Conservation (phyloP, 2,888 invertebrate genomes). For the Thymelicus sylvestris region DNA sequence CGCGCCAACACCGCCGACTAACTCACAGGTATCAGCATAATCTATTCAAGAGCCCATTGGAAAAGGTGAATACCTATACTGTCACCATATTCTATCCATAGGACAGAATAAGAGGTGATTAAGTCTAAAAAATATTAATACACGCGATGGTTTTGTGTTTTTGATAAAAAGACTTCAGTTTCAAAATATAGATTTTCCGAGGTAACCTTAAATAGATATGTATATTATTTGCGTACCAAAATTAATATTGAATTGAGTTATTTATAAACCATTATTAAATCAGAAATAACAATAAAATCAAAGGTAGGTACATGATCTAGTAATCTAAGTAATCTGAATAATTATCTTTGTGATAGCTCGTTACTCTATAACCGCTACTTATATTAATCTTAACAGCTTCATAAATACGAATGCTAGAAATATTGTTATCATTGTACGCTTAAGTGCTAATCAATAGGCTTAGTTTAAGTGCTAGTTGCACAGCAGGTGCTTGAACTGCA, state of each 20-base stretch:
- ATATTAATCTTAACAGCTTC: constrained; percentile 9
- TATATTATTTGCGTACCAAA: too few relatives aligned
- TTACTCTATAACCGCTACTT: constrained; percentile 11
- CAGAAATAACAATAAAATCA: not conserved
- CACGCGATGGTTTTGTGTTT: too few relatives aligned
- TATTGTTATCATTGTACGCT: constrained; percentile 26
- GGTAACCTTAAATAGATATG: too few relatives aligned
- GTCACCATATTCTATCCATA: not conserved
- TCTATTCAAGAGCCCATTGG: constrained; percentile 13
- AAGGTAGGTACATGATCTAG: not conserved
- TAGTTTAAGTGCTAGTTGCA: constrained; percentile 39
- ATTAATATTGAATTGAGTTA: too few relatives aligned
- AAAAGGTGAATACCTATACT: constrained; percentile 2
- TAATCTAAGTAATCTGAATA: constrained; percentile 7
- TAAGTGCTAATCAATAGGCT: constrained; percentile 31
- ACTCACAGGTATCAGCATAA: constrained; percentile 18
- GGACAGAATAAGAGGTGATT: too few relatives aligned
- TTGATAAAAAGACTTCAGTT: too few relatives aligned
- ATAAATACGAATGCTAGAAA: constrained; percentile 26
- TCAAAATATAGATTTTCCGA: too few relatives aligned
- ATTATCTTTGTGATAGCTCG: constrained; percentile 1
- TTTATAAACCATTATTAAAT: too few relatives aligned
- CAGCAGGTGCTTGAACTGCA: constrained; percentile 78
- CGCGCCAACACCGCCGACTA: not conserved
- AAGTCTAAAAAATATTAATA: too few relatives aligned